Evolutionary conservation across 1,140 invertebrate species (phyloP), one percentile per base, ranked within the genome.

Genomic region (Thalassaphorura encarpata): DNA sequence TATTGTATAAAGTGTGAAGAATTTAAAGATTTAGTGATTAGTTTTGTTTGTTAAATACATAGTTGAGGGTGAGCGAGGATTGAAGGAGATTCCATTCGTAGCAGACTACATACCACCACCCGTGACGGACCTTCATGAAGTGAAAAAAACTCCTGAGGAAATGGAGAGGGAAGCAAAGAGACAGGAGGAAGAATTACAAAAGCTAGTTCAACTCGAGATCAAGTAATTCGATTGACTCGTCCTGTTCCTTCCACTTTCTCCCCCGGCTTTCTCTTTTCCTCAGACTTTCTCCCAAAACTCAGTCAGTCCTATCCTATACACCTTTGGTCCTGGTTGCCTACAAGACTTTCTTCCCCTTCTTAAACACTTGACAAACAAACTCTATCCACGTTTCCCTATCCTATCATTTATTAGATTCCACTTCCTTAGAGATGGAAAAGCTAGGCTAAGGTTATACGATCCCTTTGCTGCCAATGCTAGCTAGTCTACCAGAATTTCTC

Each of bases 131-230:
- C 76, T 77, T 2, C 57, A 55, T 0, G 82, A 82, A 19, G 75
- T 80, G 11, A 77, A 81, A 21, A 75, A 83, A 52, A 77, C 81
- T 5, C 85, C 86, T 0, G 85, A 88, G 71, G 82, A 87, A 62
- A 84, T 87, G 49, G 85, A 89, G 64, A 80, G 80, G 0, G 85
- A 89, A 66, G 79, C 86, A 63, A 83, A 83, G 66, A 77, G 77
- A 63, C 74, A 83, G 16, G 85, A 89, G 61, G 75, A 77, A 19
- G 80, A 84, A 23, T 76, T 87, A 66, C 82, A 87, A 63, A 82
- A 82, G 61, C 73, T 88, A 15, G 78, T 80, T 2, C 67, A 82
- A 6, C 75, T 87, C 29, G 81, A 79, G 27, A 75, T 88, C 23
- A 79, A 83, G 84, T 87, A 68, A 73, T 74, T 71, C 45, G 19